Percentiles rank a stretch among this genome's conserved stretches.
These are phyloP conservation scores for Portunus trituberculatus DNA, from an alignment of 1,140 invertebrate species.

Conservation along the genomic window DNA sequence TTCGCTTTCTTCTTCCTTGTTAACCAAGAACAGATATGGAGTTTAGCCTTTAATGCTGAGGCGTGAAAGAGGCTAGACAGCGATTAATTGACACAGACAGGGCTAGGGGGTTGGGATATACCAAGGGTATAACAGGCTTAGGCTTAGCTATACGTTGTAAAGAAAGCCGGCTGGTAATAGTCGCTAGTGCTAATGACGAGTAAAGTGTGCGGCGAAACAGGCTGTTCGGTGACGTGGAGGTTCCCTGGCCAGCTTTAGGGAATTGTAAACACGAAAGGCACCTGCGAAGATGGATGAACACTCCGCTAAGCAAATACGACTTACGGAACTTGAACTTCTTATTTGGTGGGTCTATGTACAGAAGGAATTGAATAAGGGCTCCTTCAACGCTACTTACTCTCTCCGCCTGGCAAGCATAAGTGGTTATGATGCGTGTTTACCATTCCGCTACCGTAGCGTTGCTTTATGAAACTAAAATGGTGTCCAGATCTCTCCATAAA, in stretches of 20 bases:
- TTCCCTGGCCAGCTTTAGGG: not conserved
- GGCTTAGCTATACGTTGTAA: not conserved
- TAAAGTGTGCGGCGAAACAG: not conserved
- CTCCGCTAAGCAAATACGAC: not conserved
- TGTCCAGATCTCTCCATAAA: not conserved
- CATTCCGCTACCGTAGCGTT: not conserved
- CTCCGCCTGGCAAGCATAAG: not conserved
- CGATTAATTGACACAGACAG: not conserved
- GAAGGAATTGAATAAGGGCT: not conserved
- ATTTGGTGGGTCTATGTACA: slow-evolving; percentile 10
- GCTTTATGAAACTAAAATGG: not conserved
- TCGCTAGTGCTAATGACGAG: not conserved
- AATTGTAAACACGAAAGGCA: not conserved
- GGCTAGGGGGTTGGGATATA: not conserved
- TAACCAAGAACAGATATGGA: slow-evolving; percentile 13
- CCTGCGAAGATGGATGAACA: not conserved
- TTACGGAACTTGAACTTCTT: not conserved
- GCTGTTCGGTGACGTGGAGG: not conserved
- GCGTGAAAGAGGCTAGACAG: slow-evolving; percentile 8
- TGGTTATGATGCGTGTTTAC: not conserved
- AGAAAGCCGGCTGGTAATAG: not conserved
- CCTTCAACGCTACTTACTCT: not conserved
- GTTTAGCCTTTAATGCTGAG: not conserved
- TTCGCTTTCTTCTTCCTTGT: slow-evolving; percentile 12
- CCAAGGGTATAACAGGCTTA: not conserved